Conservation (phyloP, 2,797 vertebrate genomes). For the Pterois miles region DNA sequence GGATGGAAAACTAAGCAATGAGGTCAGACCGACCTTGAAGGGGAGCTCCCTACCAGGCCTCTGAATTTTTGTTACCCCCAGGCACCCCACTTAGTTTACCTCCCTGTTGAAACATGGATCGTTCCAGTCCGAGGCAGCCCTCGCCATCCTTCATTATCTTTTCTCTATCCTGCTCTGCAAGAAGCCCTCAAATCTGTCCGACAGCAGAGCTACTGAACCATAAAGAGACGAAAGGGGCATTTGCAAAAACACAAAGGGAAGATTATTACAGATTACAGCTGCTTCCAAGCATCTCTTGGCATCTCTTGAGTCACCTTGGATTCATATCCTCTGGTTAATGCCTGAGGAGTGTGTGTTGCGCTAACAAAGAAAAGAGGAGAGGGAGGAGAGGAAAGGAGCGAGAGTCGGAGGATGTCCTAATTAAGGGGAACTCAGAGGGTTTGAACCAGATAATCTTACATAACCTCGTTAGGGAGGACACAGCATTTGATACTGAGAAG, state of each 20-base stretch:
- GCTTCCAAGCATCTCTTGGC: constrained; percentile 58
- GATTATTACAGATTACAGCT: constrained; percentile 36
- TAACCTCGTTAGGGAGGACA: constrained; percentile 84
- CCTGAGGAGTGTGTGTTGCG: constrained; percentile 59
- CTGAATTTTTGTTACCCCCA: constrained; percentile 64
- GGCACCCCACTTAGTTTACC: constrained; percentile 67
- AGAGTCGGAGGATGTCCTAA: constrained; percentile 84
- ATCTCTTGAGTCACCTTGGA: constrained; percentile 80
- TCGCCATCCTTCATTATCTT: constrained; percentile 36
- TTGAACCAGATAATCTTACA: constrained; percentile 87
- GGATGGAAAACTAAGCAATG: constrained; percentile 83
- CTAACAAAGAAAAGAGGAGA: constrained; percentile 75
- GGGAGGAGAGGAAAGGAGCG: constrained; percentile 57
- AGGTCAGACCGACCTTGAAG: constrained; percentile 86
- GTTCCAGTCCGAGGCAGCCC: constrained; percentile 53
- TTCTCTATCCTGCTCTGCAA: constrained; percentile 17
- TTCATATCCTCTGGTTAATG: constrained; percentile 66
- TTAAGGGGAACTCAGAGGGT: constrained; percentile 85
- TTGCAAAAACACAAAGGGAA: constrained; percentile 7
- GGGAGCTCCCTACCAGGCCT: constrained; percentile 74
- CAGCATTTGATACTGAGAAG: constrained; percentile 79
- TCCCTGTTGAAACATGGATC: constrained; percentile 56
- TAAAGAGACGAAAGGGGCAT: constrained; percentile 20
- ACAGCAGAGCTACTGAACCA: constrained; percentile 20
- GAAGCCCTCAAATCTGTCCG: constrained; percentile 40